Base-by-base conservation (phyloP, 2,113 vertebrate species). In the Perca flavescens region DNA sequence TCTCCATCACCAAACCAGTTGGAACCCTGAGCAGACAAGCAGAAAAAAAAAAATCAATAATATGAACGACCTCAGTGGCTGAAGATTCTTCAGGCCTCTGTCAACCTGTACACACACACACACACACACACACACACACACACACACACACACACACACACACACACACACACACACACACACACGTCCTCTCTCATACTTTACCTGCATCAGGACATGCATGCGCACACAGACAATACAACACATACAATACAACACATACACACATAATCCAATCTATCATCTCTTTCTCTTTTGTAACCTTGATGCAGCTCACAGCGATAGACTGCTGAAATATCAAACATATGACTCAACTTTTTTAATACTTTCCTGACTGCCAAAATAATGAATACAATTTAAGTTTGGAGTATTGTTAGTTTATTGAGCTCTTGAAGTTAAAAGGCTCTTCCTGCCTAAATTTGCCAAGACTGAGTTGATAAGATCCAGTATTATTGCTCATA, bases 1-100 rank as follows among this genome's bases (percentile, higher is more conserved):
- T 68, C 58, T 87, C 84, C 50, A 53, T 84, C 85, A 80, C 54
- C 31, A 31, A 85, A 78, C 50, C 86, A 63, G 79, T 88, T 40
- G 77, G 80, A 90, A 66, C 74, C 63, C 53, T 9, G 50, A 68
- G 79, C 61, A 57, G 57, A 77, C 46, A 12, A 31, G 58, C 46
- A 62, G 12, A 57, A 47, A 74, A 54, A 46, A 52, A 77, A 52
- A 77, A 4, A 78, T 85, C 80, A 65, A 53, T 86, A 72, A 74
- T 87, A 22, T 3, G 31, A 80, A 57, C 31, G 58, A 85, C 77
- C 82, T 64, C 68, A 8, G 10, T 25, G 47, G 54, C 62, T 61
- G 65, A 22, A 58, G 74, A 75, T 17, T 49, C 28, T 12, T 63
- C 34, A 40, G 43, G 34, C 28, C 49, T 54, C 69, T 46, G 47